A percentile compares a stretch with the other conserved stretches of the same genome.
Conservation (phyloP, 30 jellyfish, hydroid and myxozoan genomes). For the Clytia hemisphaerica region DNA sequence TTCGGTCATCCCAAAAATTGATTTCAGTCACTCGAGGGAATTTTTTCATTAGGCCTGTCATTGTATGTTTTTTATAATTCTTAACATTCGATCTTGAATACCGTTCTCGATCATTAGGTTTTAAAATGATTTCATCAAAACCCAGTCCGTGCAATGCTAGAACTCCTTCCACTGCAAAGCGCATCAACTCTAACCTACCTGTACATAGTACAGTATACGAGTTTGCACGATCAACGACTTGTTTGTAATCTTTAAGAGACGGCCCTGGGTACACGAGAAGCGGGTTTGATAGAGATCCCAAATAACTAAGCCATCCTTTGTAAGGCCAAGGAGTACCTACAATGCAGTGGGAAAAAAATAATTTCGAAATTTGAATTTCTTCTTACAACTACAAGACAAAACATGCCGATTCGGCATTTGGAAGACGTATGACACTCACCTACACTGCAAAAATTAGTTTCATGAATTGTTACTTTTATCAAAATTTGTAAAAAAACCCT, state of each 20-base stretch:
- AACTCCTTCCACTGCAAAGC: constrained; percentile 53
- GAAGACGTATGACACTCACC: background rate
- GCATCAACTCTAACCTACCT: constrained; percentile 59
- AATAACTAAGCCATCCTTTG: constrained; percentile 60
- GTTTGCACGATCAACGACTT: constrained; percentile 48
- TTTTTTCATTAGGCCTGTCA: constrained; percentile 43
- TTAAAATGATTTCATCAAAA: constrained; percentile 40
- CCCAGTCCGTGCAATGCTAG: constrained; percentile 50
- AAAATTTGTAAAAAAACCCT: background rate
- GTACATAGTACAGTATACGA: constrained; percentile 69
- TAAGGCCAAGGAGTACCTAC: constrained; percentile 92
- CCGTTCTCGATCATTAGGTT: constrained; percentile 44
- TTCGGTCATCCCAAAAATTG: constrained; percentile 94
- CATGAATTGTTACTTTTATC: background rate
- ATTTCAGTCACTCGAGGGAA: constrained; percentile 43
- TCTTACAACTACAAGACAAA: too few relatives aligned
- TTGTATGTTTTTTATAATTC: constrained; percentile 40
- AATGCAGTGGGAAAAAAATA: constrained; percentile 10
- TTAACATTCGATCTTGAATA: constrained; percentile 29
- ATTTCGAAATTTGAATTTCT: too few relatives aligned
- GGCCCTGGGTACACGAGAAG: constrained; percentile 88
- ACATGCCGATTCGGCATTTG: too few relatives aligned
- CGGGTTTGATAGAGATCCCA: constrained; percentile 76
- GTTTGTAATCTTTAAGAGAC: constrained; percentile 50
- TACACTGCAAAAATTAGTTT: too few relatives aligned